Evolutionary conservation across 2,888 invertebrate species (phyloP), one percentile per base, ranked within the genome.

Genomic region (Drosophila borborema): DNA sequence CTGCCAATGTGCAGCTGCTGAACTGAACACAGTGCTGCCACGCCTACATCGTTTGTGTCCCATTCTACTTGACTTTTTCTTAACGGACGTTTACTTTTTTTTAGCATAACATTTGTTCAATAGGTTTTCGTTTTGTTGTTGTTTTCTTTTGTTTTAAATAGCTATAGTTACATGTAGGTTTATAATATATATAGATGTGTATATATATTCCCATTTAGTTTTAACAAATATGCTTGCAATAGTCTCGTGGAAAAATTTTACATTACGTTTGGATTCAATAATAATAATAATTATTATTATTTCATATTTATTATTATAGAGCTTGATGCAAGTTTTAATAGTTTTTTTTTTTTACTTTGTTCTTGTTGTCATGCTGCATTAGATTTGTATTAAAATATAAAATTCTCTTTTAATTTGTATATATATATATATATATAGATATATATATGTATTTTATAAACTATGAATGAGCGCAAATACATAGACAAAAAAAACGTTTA

Each of bases 231-330:
- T 60, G 48, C 40, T 63, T 68, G 81, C 64, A 77, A 75, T 80
- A 80, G 66, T 85, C 75, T 83, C 64, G 74, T 80, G 72, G 69
- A 86, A 84, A 86, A 86, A 86, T 82, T 82, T 82, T 87, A 75
- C 72, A 74, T 85, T 48, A 60, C 70, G 63, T 72, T 66, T 65
- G 28, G 16, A 68, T 66, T 69, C 59, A 72, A 70, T 28, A 28
- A 28, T 49, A 72, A 49, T 49, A 18, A 31, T n/a, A 9, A 48
- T n/a, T 28, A n/a, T 49, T 34, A 34, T 72, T 75, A 67, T 70
- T 72, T 34, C 16, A 51, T 45, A 40, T 53, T 70, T 8, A 53
- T 76, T 80, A 71, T 65, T 80, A 71, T 65, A 31, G 73, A 87
- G 79, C 68, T 72, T 80, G 64, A 70, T 64, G 62, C 65, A 74